These are phyloP conservation scores for Agrotis ipsilon DNA, from an alignment of 2,888 invertebrate genomes.

Conservation along the genomic window DNA sequence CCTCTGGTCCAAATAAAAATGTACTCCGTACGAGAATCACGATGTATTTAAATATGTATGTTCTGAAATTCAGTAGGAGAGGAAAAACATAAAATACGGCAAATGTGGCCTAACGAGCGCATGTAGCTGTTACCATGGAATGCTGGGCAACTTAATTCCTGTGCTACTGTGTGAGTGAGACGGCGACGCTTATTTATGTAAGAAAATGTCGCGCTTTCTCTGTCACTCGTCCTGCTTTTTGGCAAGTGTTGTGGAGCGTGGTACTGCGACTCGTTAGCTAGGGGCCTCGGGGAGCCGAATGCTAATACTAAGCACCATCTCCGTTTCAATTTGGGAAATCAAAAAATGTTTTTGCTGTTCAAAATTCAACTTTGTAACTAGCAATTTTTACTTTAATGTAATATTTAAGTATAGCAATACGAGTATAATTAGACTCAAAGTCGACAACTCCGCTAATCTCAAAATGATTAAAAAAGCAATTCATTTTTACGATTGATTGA, in stretches of 20 bases:
- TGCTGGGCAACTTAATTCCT: constrained; percentile 43
- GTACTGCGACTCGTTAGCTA: constrained; percentile 55
- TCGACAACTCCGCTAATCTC: too few relatives aligned
- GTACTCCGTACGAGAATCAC: constrained; percentile 49
- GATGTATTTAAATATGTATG: constrained; percentile 58
- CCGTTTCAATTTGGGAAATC: constrained; percentile 48
- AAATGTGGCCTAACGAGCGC: constrained; percentile 64
- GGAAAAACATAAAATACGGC: constrained; percentile 58
- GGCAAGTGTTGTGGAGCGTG: constrained; percentile 47
- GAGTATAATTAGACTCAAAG: too few relatives aligned
- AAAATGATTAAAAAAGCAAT: too few relatives aligned
- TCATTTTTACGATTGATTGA: too few relatives aligned
- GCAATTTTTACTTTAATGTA: background rate
- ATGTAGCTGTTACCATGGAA: constrained; percentile 52
- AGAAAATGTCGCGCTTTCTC: constrained; percentile 20
- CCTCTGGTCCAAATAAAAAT: constrained; percentile 56
- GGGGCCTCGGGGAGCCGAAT: constrained; percentile 49
- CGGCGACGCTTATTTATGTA: constrained; percentile 16
- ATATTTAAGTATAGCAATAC: too few relatives aligned
- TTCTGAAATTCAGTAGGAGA: constrained; percentile 51
- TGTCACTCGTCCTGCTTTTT: constrained; percentile 48
- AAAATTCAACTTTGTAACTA: background rate
- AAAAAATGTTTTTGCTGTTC: background rate
- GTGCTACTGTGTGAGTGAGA: constrained; percentile 45
- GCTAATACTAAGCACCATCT: constrained; percentile 43